Evolutionary conservation across 2,113 vertebrate species (phyloP).

Genomic region (Lates calcarifer): DNA sequence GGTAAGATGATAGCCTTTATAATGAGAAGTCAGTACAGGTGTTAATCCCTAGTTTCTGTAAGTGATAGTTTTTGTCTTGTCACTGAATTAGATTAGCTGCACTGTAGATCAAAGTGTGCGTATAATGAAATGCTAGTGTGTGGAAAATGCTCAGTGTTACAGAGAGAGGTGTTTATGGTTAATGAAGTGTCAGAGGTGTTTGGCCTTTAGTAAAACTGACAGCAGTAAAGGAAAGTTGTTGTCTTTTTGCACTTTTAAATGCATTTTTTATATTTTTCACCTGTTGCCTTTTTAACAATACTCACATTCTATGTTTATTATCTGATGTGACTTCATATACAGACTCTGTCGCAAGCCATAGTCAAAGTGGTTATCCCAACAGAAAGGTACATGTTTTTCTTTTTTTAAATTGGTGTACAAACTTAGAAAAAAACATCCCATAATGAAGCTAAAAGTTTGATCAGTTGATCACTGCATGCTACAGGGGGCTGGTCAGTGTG

Average conservation of each 20-base stretch:
- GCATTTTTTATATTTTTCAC: constrained; percentile 96
- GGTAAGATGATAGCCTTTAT: constrained; percentile 69
- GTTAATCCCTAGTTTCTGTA: constrained; percentile 37
- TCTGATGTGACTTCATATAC: constrained; percentile 99
- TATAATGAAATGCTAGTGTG: constrained; percentile 61
- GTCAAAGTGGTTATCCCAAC: constrained; percentile 99
- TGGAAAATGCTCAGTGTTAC: constrained; percentile 50
- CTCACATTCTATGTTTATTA: constrained; percentile 99
- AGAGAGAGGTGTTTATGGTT: constrained; percentile 57
- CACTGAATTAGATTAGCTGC: constrained; percentile 38
- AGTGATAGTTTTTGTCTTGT: constrained; percentile 36
- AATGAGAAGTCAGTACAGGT: constrained; percentile 48
- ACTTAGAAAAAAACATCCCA: constrained; percentile 94
- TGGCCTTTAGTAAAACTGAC: constrained; percentile 85
- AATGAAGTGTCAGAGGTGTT: constrained; percentile 62
- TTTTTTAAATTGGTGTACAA: constrained; percentile 98
- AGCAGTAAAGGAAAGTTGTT: constrained; percentile 90
- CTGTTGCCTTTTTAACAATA: constrained; percentile 99
- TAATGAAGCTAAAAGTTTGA: constrained; percentile 87
- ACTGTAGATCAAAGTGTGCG: constrained; percentile 55
- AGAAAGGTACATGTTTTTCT: constrained; percentile 99
- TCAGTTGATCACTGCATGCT: constrained; percentile 85
- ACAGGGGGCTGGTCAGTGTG: constrained; percentile 89
- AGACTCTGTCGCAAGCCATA: constrained; percentile 99
- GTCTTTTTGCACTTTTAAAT: constrained; percentile 92